phyloP scores from a whole-genome alignment of 2,113 vertebrate species.

The Cyrtonyx montezumae region DNA sequence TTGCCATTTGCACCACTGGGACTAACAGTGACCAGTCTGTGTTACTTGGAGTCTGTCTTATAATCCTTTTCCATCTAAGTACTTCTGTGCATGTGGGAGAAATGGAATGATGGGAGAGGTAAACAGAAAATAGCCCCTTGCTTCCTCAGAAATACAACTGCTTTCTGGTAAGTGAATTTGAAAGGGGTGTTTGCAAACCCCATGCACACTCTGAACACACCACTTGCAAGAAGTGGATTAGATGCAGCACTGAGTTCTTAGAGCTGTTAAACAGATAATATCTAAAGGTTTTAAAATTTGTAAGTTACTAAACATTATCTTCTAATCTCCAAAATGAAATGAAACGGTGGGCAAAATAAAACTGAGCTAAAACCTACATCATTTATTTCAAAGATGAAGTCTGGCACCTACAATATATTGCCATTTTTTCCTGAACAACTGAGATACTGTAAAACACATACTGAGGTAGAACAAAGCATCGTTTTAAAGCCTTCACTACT shows the following conservation, averaged over 20 bases:
- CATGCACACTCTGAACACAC: background rate
- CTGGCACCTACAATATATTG: background rate
- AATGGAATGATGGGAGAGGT: background rate
- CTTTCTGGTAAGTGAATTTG: background rate
- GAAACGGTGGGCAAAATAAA: background rate
- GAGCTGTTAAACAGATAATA: background rate
- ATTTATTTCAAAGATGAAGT: background rate
- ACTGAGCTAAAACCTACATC: slow-evolving; percentile 1
- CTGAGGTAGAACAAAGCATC: background rate
- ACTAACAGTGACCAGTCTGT: background rate
- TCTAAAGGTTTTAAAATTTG: background rate
- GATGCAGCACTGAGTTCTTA: background rate
- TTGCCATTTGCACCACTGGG: background rate
- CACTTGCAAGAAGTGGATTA: background rate
- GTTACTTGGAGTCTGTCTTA: background rate
- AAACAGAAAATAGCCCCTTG: background rate
- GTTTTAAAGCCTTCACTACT: background rate
- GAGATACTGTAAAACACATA: background rate
- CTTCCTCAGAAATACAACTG: background rate
- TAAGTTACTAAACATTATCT: background rate
- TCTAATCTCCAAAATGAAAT: background rate
- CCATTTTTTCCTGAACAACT: background rate
- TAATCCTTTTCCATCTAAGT: background rate
- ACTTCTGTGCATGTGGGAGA: background rate
- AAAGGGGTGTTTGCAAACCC: background rate